Base-by-base conservation (phyloP, 2,888 invertebrate species). In the Homarus gammarus region DNA sequence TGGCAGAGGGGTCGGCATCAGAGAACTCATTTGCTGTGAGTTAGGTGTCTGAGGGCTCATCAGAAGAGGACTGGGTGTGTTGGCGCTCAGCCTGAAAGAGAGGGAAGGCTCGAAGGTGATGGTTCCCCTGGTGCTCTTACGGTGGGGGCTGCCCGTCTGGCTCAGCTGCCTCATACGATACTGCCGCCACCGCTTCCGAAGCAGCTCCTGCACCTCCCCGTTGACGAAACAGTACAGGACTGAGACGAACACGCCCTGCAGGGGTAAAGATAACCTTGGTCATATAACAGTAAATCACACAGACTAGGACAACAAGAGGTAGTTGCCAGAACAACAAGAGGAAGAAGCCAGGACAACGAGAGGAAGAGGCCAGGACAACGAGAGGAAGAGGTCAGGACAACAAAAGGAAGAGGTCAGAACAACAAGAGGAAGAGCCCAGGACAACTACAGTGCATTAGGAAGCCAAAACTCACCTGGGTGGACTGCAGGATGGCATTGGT, bases 401-500 rank as follows among this genome's bases (percentile, higher is more conserved):
- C 18, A 40, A 8, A 31, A 56, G 10, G 56, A 56, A 56, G 10
- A 56, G 18, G 56, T 15, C 56, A 18, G 56, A 56, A 18, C 12
- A 56, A 18, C 12, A 56, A 56, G 56, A 10, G 10, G 12, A 15
- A 18, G 12, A 10, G 12, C 10, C 18, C 18, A 56, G 56, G 56
- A 56, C 18, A 56, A 56, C 56, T 56, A 18, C 18, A 18, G 12
- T 18, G 10, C 27, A 64, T 27, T 8, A 64, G 70, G 31, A 70
- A 0, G 31, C 31, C 31, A 70, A 31, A 31, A 36, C 38, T 91
- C 93, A 95, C 95, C 94, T 95, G 95, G 84, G 95, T 94, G 27
- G 95, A 94, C 89, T 95, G 95, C 2, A 95, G 93, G 33, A 95
- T 93, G 31, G 95, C 94, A 87, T 95, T 95, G 2, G 94, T 94